These are phyloP conservation scores for Sinocyclocheilus anophthalmus DNA, from an alignment of 2,113 vertebrate genomes.

Conservation along the genomic window DNA sequence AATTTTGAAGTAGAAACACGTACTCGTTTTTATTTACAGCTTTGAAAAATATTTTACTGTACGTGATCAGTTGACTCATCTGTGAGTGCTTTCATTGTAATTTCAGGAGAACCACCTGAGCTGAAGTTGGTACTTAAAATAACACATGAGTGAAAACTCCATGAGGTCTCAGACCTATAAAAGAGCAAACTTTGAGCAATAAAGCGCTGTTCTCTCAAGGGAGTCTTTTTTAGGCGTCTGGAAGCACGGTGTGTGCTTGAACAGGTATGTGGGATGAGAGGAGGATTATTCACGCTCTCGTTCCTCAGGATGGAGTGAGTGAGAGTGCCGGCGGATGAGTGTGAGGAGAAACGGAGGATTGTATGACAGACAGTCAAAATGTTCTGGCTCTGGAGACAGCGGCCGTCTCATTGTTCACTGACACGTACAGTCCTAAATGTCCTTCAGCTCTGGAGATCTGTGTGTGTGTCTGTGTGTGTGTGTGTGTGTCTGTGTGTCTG, in stretches of 20 bases:
- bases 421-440: conserved; percentile 62
- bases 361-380: conserved; percentile 55
- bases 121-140: not conserved
- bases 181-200: not conserved
- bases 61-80: not conserved
- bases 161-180: not conserved
- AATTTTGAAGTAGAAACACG: too few species aligned
- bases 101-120: not conserved
- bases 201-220: not conserved
- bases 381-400: conserved; percentile 62
- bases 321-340: not conserved
- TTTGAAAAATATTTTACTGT: too few species aligned
- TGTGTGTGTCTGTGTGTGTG: not conserved
- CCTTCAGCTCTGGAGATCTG: conserved; percentile 59
- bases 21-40: too few species aligned
- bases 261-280: conserved; percentile 36
- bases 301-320: conserved; percentile 29
- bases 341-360: conserved; percentile 42
- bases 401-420: conserved; percentile 64
- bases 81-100: not conserved
- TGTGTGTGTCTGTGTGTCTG: too few species aligned
- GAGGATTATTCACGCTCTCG: conserved; percentile 38
- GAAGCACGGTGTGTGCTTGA: not conserved
- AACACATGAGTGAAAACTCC: not conserved
- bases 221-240: not conserved